A percentile compares a stretch with the other conserved stretches of the same genome.
Conservation (phyloP, 2,888 invertebrate genomes). For the Rhingia rostrata region DNA sequence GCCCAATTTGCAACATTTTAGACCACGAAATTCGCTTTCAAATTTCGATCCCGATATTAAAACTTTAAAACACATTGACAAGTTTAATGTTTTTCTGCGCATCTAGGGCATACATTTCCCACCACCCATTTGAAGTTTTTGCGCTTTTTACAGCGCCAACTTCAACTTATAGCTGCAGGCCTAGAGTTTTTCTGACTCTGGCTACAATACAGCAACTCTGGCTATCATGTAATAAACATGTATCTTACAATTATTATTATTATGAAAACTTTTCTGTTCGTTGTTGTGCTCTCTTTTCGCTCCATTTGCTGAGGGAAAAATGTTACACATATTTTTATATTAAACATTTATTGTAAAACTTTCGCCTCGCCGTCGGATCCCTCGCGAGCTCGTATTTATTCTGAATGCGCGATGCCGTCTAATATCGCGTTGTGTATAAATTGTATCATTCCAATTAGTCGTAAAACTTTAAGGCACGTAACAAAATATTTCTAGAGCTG, state of each 20-base stretch:
- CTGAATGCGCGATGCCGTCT: slow-evolving; percentile 51
- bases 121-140: too few relatives aligned
- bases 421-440: slow-evolving; percentile 66
- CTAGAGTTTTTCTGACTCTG: background rate
- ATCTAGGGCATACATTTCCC: too few relatives aligned
- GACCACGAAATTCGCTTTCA: too few relatives aligned
- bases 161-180: too few relatives aligned
- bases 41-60: too few relatives aligned
- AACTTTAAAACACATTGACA: too few relatives aligned
- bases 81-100: too few relatives aligned
- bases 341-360: slow-evolving; percentile 72
- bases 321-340: slow-evolving; percentile 61
- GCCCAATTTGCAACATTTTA: too few relatives aligned
- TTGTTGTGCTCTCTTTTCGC: slow-evolving; percentile 10
- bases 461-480: slow-evolving; percentile 74
- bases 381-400: slow-evolving; percentile 48
- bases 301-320: slow-evolving; percentile 44
- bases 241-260: slow-evolving; percentile 67
- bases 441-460: slow-evolving; percentile 75
- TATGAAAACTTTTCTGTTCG: slow-evolving; percentile 45
- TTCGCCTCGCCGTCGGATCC: slow-evolving; percentile 41
- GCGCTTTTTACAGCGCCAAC: too few relatives aligned
- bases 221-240: slow-evolving; percentile 52
- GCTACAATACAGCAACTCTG: slow-evolving; percentile 9
- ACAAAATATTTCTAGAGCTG: slow-evolving; percentile 67